Base-by-base conservation (phyloP, 2,113 vertebrate species). In the Cyanoramphus novaezelandiae region DNA sequence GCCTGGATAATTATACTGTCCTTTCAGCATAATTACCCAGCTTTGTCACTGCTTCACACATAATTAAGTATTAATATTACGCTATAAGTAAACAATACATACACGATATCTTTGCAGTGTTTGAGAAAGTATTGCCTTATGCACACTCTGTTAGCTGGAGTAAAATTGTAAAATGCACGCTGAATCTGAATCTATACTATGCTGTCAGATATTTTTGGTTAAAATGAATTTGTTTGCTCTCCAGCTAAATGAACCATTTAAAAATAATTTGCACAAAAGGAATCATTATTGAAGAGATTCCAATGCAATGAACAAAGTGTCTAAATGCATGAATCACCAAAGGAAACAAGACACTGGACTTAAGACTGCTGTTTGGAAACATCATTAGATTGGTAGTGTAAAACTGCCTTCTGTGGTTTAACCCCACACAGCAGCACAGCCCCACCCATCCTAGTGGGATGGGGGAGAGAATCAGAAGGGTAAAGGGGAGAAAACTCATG, bases 1-100 rank as follows among this genome's bases (percentile, higher is more conserved):
- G 81, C 53, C 80, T 71, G 37, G 80, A 79, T 95, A 97, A 96
- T 95, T 95, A 72, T 69, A 62, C 59, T 94, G 67, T 88, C 52
- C 70, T 80, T 94, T 97, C 74, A 92, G 83, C 82, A 72, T 96
- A 97, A 97, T 97, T 97, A 92, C 72, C 69, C 69, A 90, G 50
- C 62, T 92, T 88, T 96, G 65, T 85, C 88, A 95, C 91, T 93
- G 77, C 25, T 97, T 96, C 96, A 94, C 92, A 96, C 84, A 93
- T 96, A 97, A 98, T 97, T 98, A 98, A 77, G 86, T 94, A 97
- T 92, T 97, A 85, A 95, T 94, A 98, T 97, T 96, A 97, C 81
- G 70, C 67, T 91, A 72, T 92, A 93, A 97, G 92, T 91, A 98
- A 97, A 95, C 88, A 97, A 92, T 92, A 93, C 7, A 1, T 95